Evolutionary conservation across 2,888 invertebrate genomes (phyloP), one percentile per base, ranked within the genome.

Genomic region (Amblyteles armatorius): DNA sequence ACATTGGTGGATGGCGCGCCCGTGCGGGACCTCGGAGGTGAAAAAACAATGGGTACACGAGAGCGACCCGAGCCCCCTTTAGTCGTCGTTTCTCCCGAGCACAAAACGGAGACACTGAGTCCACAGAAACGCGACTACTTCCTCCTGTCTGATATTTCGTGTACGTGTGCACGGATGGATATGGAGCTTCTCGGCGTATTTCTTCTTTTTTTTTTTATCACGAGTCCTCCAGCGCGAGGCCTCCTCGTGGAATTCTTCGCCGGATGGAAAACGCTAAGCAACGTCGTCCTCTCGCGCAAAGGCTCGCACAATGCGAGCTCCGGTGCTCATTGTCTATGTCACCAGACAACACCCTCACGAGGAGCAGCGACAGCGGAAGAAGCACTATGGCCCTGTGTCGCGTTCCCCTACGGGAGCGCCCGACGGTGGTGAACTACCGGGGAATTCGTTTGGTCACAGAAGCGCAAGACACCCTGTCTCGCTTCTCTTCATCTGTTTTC

Each of bases 211-310:
- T 76, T 85, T 76, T 83, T 82, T 55, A 33, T 78, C 86, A 87
- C 88, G 74, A 83, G 68, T 67, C 77, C 74, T 73, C 68, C 52
- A 85, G 67, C 29, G 71, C 76, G 73, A 84, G 84, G 83, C 86
- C 88, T 89, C 89, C 87, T 88, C 87, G 88, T 90, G 89, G 89
- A 90, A 91, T 91, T 89, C 89, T 90, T 91, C 88, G 82, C 85
- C 89, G 79, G 22, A 72, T 40, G 81, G 67, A 44, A 60, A 78
- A 52, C 72, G 52, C 68, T 55, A 52, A 82, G 73, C 74, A 82
- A 72, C 79, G 68, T 74, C 87, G 88, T 86, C 86, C 83, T 89
- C 81, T 82, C 87, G 87, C 82, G 87, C 85, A 89, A 77, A 83
- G 33, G 50, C 22, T 77, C 77, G 82, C 60, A 90, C 88, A 89